phyloP scores from a whole-genome alignment of 1,140 invertebrate genomes.

The Fopius arisanus region DNA sequence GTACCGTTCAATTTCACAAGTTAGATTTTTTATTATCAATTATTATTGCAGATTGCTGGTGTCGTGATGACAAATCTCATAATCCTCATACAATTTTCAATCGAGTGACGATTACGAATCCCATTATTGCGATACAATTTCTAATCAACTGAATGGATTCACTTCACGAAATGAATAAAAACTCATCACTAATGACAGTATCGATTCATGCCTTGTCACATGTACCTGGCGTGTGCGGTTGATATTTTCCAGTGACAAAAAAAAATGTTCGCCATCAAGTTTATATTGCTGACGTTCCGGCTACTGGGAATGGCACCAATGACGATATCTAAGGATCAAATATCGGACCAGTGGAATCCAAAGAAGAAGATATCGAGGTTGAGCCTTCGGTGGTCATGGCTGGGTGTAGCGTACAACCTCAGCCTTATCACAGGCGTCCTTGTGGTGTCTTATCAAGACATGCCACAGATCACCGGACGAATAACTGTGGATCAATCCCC shows the following conservation, averaged over 20 bases:
- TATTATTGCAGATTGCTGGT: not conserved
- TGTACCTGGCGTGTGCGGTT: not conserved
- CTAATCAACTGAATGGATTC: not conserved
- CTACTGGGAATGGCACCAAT: not conserved
- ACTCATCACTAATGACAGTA: not conserved
- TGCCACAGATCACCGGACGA: not conserved
- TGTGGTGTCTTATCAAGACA: not conserved
- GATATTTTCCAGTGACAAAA: not conserved
- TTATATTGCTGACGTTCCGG: not conserved
- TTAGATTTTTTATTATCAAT: not conserved
- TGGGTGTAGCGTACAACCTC: not conserved
- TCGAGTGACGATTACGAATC: not conserved
- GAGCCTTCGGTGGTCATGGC: not conserved
- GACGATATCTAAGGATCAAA: not conserved
- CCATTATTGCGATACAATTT: not conserved
- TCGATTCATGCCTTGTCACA: not conserved
- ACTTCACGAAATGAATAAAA: not conserved
- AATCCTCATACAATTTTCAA: not conserved
- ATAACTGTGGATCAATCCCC: not conserved
- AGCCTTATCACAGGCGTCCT: not conserved
- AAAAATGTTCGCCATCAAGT: not conserved
- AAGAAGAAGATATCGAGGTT: not conserved
- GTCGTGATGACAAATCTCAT: not conserved
- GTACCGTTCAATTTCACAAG: not conserved
- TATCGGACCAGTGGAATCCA: not conserved